Base-by-base conservation (phyloP, 2,113 vertebrate genomes). In the Rana temporaria region DNA sequence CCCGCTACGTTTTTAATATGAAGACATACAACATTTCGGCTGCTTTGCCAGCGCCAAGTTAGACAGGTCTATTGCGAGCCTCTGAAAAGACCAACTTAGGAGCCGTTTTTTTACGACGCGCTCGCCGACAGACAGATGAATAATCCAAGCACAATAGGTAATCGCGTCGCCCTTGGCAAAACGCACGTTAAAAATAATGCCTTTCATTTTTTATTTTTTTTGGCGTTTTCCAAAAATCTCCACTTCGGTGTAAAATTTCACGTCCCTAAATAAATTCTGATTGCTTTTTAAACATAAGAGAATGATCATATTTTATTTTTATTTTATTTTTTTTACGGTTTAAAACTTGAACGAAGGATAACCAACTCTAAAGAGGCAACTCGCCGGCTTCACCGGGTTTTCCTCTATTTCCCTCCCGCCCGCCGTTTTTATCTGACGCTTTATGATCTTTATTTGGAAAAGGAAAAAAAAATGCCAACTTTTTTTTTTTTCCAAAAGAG, bases 341-440 rank as follows among this genome's bases (percentile, higher is more conserved):
- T n/a, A 64, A 64, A 3, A 20, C 17, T 77, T 59, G 22, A 77
- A 77, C 53, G 42, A 60, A 63, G 74, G 62, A 62, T 77, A 74
- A 74, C 26, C 71, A 18, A 56, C 9, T n/a, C 63, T 34, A 30
- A 30, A 30, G 3, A 30, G 26, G 3, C 26, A 30, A 12, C 20
- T 24, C 57, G n/a, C 38, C 52, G 64, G 52, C 60, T 24, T 26
- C 26, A 55, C 64, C 52, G 38, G 59, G 63, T 64, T 77, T 65
- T 77, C 59, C 48, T 77, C 17, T 19, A 12, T 77, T 64, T 63
- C 26, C 26, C 15, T 60, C 26, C 55, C 59, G 71, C 71, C 74
- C 42, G 60, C 60, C 48, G 74, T 77, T 77, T 42, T 77, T 77
- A 63, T 77, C 52, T 77, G 74, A 53, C 20, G 48, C 63, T 77